phyloP scores from a whole-genome alignment of 2,888 invertebrate genomes.

The Himalopsyche japonica region DNA sequence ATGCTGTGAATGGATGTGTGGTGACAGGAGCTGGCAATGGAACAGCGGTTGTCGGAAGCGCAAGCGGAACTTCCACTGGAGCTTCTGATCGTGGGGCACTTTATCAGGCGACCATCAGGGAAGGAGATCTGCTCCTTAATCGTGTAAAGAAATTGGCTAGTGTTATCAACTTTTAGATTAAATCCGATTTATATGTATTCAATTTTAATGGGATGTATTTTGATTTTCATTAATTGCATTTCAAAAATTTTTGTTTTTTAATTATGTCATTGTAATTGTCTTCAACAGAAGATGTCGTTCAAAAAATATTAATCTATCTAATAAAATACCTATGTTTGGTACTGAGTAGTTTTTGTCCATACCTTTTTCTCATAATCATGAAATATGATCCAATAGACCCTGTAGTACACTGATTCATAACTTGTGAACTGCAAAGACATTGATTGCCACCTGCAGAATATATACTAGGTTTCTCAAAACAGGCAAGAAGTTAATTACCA shows the following conservation, averaged over 20 bases:
- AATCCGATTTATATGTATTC: neutral
- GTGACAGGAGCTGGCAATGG: slow-evolving; percentile 68
- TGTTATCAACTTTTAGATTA: slow-evolving; percentile 92
- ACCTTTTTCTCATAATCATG: no score
- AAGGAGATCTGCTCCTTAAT: slow-evolving; percentile 96
- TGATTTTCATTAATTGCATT: neutral
- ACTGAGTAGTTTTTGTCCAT: slow-evolving; percentile 24
- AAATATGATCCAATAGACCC: no score
- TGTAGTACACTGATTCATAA: no score
- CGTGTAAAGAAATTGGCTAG: slow-evolving; percentile 97
- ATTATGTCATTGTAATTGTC: neutral
- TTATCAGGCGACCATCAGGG: slow-evolving; percentile 97
- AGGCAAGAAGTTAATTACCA: no score
- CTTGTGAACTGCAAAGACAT: no score
- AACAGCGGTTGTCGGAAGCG: slow-evolving; percentile 44
- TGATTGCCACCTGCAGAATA: no score
- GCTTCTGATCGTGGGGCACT: slow-evolving; percentile 64
- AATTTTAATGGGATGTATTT: neutral
- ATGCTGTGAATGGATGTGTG: slow-evolving; percentile 93
- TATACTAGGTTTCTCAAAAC: no score
- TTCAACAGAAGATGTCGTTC: neutral
- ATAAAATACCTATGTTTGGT: neutral
- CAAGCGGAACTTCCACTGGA: slow-evolving; percentile 54
- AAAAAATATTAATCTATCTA: neutral
- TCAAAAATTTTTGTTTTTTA: neutral